These are phyloP conservation scores for Cuculus canorus DNA, from an alignment of 2,797 vertebrate genomes.

Conservation along the genomic window DNA sequence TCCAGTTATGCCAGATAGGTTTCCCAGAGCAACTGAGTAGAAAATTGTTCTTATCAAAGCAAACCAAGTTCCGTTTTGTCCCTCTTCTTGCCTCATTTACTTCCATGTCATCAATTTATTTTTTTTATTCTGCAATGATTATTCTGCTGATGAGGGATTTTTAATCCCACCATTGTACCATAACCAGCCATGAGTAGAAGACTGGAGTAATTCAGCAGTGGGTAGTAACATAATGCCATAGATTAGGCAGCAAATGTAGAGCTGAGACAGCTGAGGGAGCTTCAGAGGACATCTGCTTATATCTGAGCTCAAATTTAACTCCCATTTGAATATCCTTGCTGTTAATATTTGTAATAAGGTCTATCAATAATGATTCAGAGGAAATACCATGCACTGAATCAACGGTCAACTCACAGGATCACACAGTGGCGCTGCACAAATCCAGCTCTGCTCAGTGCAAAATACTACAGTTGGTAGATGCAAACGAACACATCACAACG, in stretches of 20 bases:
- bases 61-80: neutral
- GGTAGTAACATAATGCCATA: neutral
- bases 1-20: neutral
- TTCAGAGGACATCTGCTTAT: neutral
- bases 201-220: neutral
- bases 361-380: conserved; percentile 44
- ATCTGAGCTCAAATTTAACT: neutral
- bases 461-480: neutral
- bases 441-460: neutral
- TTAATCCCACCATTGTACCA: neutral
- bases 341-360: neutral
- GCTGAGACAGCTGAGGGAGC: neutral
- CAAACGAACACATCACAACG: neutral
- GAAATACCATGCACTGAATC: neutral
- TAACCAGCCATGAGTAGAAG: neutral
- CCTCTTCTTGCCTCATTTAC: neutral
- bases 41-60: neutral
- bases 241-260: neutral
- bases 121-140: neutral
- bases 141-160: neutral
- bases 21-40: neutral
- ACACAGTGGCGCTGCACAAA: neutral
- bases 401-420: neutral
- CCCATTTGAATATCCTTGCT: neutral
- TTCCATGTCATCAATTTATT: neutral